A percentile compares a stretch with the other conserved stretches of the same genome.
Evolutionary conservation across 2,888 invertebrate species (phyloP).

Genomic region (Capitulum mitella): DNA sequence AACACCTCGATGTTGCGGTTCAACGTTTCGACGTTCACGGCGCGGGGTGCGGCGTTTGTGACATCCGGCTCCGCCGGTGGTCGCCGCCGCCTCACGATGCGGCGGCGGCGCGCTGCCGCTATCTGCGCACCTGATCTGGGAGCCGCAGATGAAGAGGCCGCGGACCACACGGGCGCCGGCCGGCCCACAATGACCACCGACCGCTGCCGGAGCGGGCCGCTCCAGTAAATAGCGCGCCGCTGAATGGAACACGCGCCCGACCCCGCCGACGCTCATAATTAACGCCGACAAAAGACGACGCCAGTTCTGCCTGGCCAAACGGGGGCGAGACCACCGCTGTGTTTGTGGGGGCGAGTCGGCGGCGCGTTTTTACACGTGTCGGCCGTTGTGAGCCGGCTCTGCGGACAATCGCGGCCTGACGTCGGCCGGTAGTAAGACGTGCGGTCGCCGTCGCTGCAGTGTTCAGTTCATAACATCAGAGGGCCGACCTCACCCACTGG

Average conservation of each 20-base stretch:
- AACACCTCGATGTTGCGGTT: no score
- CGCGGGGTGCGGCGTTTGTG: no score
- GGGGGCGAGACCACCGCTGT: background rate
- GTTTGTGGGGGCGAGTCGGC: background rate
- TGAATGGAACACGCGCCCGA: slow-evolving; percentile 6
- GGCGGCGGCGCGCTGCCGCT: background rate
- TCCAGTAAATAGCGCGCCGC: background rate
- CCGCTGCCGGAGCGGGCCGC: background rate
- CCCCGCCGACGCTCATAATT: background rate
- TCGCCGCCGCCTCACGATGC: background rate
- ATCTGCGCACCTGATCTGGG: background rate
- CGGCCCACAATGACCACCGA: background rate
- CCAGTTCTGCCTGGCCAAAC: background rate
- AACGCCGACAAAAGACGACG: background rate
- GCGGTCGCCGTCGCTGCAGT: background rate
- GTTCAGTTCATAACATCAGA: no score
- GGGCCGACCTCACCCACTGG: background rate
- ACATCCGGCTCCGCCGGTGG: no score
- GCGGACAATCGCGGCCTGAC: background rate
- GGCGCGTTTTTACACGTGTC: background rate
- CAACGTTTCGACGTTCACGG: no score
- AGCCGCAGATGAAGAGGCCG: background rate
- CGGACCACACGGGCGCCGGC: background rate
- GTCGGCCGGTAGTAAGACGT: background rate
- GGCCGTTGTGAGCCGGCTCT: background rate